Base-by-base conservation (phyloP, 2,888 invertebrate genomes). In the Catocala sponsa region DNA sequence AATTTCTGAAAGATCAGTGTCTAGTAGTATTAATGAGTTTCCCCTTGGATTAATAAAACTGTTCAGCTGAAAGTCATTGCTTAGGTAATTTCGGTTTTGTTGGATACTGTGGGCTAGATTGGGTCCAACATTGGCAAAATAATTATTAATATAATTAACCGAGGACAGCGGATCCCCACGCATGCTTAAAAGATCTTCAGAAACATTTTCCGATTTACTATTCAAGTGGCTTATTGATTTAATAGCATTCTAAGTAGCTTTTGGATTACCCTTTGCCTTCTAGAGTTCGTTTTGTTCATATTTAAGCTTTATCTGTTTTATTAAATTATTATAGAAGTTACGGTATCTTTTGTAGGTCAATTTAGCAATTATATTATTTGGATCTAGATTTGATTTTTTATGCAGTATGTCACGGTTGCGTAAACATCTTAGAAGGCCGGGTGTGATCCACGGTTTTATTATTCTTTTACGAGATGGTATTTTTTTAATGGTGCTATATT, bases 401-500 rank as follows among this genome's bases (percentile, higher is more conserved):
- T 71, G 60, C 4, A 74, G 11, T 9, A 47, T 59, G 13, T 77
- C 72, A 11, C 74, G 51, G 25, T 76, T 48, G 6, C 65, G 55
- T 4, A 79, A 69, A 44, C 76, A 76, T n/a, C 67, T n/a, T 2
- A 76, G 44, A 0, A 74, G 35, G 2, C 73, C 74, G 11, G 68
- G 56, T 0, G 71, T 70, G 1, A 75, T 68, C 72, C 71, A 74
- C 0, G 68, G 71, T 50, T 74, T 74, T 0, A 65, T 7, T 5
- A 56, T 51, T 38, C 55, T 60, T 12, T 68, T 65, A 38, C 52
- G 59, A 10, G 43, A 48, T 0, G 68, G 33, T 4, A 51, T 32
- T 33, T 41, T 38, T 0, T 49, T 13, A 6, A 11, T 25, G 2
- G 12, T 54, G 2, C 62, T 48, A 46, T 65, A 38, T 11, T 57